phyloP scores from a whole-genome alignment of 1,140 invertebrate genomes.

The Chelonus insularis region DNA sequence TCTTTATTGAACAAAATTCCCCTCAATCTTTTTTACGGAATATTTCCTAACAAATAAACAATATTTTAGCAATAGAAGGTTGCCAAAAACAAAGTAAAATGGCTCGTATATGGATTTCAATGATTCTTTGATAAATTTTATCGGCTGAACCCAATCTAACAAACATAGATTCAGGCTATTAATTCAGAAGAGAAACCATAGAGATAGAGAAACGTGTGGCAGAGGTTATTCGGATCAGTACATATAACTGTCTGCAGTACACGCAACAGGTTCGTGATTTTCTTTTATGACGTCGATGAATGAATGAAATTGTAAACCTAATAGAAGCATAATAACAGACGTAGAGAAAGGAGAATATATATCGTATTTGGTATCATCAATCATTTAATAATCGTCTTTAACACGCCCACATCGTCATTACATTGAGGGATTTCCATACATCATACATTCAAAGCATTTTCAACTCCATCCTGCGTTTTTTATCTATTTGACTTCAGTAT shows the following conservation, averaged over 20 bases:
- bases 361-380: not conserved
- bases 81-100: no score
- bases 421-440: not conserved
- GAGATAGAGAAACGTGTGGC: not conserved
- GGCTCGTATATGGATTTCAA: not conserved
- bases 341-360: not conserved
- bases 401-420: not conserved
- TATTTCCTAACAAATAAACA: no score
- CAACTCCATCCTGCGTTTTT: no score
- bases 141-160: not conserved
- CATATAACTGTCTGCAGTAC: not conserved
- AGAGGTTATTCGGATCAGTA: not conserved
- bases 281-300: not conserved
- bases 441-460: not conserved
- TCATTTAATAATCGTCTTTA: not conserved
- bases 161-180: not conserved
- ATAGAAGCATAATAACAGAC: not conserved
- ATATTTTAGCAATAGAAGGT: no score
- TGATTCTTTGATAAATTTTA: not conserved
- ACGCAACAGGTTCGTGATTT: conserved; percentile 26
- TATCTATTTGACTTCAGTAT: no score
- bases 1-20: no score
- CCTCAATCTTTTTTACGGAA: no score
- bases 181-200: not conserved
- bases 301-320: conserved; percentile 2